Percentiles rank a stretch among this genome's conserved stretches.
Evolutionary conservation across 1,140 invertebrate genomes (phyloP).

Genomic region (Plutomurus gul): DNA sequence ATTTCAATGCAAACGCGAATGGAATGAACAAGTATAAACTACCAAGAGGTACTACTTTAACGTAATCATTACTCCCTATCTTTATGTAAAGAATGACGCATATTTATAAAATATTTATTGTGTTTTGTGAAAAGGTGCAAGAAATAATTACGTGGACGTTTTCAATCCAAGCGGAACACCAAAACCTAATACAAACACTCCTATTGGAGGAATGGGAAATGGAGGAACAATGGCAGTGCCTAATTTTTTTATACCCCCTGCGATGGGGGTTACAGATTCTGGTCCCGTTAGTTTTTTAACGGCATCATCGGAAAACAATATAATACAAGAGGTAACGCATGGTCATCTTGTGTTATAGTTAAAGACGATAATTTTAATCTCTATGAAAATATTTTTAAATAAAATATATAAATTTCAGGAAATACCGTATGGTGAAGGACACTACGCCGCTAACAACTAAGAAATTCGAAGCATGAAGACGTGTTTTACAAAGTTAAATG

Average conservation of each 20-base stretch:
- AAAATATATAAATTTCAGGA: too few species aligned
- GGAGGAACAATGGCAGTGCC: conserved; percentile 23
- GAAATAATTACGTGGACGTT: conserved; percentile 83
- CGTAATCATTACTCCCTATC: background rate
- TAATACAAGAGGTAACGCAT: too few species aligned
- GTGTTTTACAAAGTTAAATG: too few species aligned
- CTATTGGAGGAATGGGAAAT: background rate
- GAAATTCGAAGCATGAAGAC: too few species aligned
- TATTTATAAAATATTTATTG: conserved; percentile 33
- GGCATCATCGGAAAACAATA: conserved; percentile 1
- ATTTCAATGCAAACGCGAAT: background rate
- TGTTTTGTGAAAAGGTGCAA: conserved; percentile 65
- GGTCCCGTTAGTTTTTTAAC: conserved; percentile 51
- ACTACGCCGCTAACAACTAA: too few species aligned
- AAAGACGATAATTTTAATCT: too few species aligned
- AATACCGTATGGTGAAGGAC: too few species aligned
- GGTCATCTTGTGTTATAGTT: too few species aligned
- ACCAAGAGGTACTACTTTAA: conserved; percentile 70
- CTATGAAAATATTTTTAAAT: too few species aligned
- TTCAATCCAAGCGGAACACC: conserved; percentile 68
- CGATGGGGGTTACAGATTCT: conserved; percentile 18
- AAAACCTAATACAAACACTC: background rate
- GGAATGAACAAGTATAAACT: conserved; percentile 73
- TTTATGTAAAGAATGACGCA: background rate
- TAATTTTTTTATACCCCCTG: conserved; percentile 49